Evolutionary conservation across 2,113 vertebrate species (phyloP).

Genomic region (Petromus typicus): DNA sequence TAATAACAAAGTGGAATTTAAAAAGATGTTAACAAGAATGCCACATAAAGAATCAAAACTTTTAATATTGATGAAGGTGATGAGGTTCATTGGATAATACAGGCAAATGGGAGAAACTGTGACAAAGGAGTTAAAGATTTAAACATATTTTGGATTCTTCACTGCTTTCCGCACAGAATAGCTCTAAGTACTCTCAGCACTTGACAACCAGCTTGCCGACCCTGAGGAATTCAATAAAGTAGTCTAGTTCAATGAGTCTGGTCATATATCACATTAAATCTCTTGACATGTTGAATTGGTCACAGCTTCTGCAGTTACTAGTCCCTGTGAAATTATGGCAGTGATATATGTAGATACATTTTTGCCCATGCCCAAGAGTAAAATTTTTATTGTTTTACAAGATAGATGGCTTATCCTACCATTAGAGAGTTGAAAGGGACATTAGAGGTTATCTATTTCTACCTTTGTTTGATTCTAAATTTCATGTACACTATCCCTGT

Average conservation of each 20-base stretch:
- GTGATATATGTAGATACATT: slow-evolving; percentile 71
- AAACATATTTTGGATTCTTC: not conserved
- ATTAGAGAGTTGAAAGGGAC: slow-evolving; percentile 10
- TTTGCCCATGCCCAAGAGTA: slow-evolving; percentile 58
- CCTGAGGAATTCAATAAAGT: slow-evolving; percentile 55
- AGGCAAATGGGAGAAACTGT: not conserved
- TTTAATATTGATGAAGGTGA: not conserved
- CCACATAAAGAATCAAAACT: not conserved
- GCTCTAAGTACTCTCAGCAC: not conserved
- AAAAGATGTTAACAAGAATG: not conserved
- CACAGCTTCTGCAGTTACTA: slow-evolving; percentile 65
- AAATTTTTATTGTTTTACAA: slow-evolving; percentile 60
- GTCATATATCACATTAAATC: slow-evolving; percentile 67
- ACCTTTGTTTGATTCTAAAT: slow-evolving; percentile 21
- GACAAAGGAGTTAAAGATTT: not conserved
- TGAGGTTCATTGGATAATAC: not conserved
- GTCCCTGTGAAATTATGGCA: slow-evolving; percentile 61
- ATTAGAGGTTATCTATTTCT: not conserved
- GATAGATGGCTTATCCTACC: slow-evolving; percentile 51
- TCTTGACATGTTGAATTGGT: slow-evolving; percentile 68
- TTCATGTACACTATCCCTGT: not conserved
- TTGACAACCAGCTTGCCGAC: slow-evolving; percentile 29
- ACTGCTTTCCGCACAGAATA: not conserved
- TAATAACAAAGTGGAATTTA: not conserved
- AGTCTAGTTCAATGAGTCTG: slow-evolving; percentile 61